Percentiles rank a stretch among this genome's conserved stretches.
Evolutionary conservation across 2,113 vertebrate genomes (phyloP).

Genomic region (Pelvicachromis taeniatus): DNA sequence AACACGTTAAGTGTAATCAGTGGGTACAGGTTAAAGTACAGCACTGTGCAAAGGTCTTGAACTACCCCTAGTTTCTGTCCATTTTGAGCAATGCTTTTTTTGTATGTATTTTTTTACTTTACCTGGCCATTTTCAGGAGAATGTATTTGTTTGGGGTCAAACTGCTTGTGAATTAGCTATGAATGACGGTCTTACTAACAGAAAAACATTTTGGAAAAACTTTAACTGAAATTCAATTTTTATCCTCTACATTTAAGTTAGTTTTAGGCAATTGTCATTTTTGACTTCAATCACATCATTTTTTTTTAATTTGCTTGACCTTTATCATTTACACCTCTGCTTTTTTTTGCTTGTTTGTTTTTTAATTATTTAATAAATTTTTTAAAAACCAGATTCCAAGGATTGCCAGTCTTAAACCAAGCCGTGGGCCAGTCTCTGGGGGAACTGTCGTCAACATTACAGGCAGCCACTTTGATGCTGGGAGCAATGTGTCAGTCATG

Average conservation of each 20-base stretch:
- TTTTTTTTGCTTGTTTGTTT: neutral
- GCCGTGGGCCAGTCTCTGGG: slow-evolving; percentile 87
- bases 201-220: neutral
- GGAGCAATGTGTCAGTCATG: slow-evolving; percentile 91
- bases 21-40: neutral
- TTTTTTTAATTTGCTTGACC: neutral
- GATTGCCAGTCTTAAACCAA: slow-evolving; percentile 83
- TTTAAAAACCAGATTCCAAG: slow-evolving; percentile 77
- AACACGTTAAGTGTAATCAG: neutral
- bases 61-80: neutral
- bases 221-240: neutral
- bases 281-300: neutral
- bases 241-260: neutral
- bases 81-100: neutral
- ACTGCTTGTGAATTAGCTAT: neutral
- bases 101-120: neutral
- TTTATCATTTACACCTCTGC: neutral
- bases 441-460: slow-evolving; percentile 95
- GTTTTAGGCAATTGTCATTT: neutral
- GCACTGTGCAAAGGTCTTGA: neutral
- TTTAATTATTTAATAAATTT: too few relatives aligned
- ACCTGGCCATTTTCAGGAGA: neutral
- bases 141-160: neutral
- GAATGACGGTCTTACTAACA: neutral
- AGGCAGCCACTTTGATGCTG: slow-evolving; percentile 90